phyloP scores from a whole-genome alignment of 2,888 invertebrate species.

The Dexiosoma caninum region DNA sequence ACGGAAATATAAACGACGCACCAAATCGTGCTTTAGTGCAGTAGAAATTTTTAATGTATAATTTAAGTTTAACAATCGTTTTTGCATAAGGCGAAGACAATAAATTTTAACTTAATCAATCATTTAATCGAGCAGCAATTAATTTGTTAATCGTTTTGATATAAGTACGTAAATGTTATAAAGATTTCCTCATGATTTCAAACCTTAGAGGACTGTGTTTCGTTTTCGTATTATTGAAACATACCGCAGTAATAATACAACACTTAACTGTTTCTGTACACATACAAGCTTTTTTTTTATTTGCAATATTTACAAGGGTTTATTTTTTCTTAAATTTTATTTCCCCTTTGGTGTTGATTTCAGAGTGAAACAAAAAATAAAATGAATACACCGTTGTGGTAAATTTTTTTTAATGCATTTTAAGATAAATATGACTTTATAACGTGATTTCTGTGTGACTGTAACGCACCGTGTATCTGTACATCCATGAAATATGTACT shows the following conservation, averaged over 20 bases:
- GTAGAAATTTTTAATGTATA: no score
- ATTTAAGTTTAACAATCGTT: no score
- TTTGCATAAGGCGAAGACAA: no score
- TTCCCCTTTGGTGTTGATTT: constrained; percentile 57
- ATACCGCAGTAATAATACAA: constrained; percentile 46
- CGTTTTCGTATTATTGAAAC: constrained; percentile 20
- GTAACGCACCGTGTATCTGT: not conserved
- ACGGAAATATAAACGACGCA: no score
- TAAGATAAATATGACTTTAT: constrained; percentile 44
- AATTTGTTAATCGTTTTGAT: no score
- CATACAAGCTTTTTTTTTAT: not conserved
- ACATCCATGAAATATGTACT: not conserved
- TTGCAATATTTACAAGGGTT: constrained; percentile 27
- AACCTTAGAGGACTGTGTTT: constrained; percentile 9
- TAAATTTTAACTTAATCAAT: no score
- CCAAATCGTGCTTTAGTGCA: no score
- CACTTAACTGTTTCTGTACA: constrained; percentile 46
- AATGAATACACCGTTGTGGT: constrained; percentile 28
- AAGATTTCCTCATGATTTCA: not conserved
- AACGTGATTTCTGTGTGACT: constrained; percentile 9
- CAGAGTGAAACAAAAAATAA: constrained; percentile 24
- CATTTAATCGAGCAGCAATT: no score
- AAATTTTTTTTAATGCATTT: not conserved
- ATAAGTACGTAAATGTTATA: no score
- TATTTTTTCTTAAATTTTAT: constrained; percentile 29